Base-by-base conservation (phyloP, 2,888 invertebrate genomes). In the Sarcophaga subvicina region DNA sequence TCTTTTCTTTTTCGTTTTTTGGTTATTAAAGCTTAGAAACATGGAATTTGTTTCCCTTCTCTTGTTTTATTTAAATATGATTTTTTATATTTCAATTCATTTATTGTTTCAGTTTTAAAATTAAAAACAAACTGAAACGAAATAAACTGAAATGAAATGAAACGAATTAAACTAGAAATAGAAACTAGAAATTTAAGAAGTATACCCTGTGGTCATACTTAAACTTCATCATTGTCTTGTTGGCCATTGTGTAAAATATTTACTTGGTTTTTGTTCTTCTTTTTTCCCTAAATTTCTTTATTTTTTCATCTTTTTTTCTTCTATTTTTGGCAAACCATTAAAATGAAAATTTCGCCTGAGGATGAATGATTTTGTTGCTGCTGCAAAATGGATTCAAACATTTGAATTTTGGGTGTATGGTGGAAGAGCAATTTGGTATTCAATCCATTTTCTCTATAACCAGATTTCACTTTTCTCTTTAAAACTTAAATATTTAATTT, bases 181-280 rank as follows among this genome's bases (percentile, higher is more conserved):
- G 3, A 63, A 76, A 66, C 11, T 59, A 14, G 20, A 62, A 62
- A 54, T 64, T 49, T 12, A 17, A 60, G 10, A 67, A 45, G 62
- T 73, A 69, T 69, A 11, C 25, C 62, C 75, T 37, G 4, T 2
- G 37, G 80, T 49, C 49, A 69, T 81, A 75, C 63, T 81, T 81
- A 81, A 81, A 73, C 75, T 75, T 75, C 60, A 45, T 22, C 60
- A 60, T 77, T 64, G 45, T 71, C 62, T 60, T 78, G 17, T 6
- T 76, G 27, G 60, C n/a, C 17, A 62, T 71, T 49, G 27, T 37
- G 49, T 71, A 4, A 49, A 49, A 49, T 54, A 54, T 54, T 37
- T 37, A 37, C 37, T 37, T 37, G 1, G 37, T 6, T 37, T 37
- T 37, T 37, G 37, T 37, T 1, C 0, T 8, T 37, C 37, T 37